Conservation (phyloP, 2,113 vertebrate genomes). For the Melanerpes formicivorus region DNA sequence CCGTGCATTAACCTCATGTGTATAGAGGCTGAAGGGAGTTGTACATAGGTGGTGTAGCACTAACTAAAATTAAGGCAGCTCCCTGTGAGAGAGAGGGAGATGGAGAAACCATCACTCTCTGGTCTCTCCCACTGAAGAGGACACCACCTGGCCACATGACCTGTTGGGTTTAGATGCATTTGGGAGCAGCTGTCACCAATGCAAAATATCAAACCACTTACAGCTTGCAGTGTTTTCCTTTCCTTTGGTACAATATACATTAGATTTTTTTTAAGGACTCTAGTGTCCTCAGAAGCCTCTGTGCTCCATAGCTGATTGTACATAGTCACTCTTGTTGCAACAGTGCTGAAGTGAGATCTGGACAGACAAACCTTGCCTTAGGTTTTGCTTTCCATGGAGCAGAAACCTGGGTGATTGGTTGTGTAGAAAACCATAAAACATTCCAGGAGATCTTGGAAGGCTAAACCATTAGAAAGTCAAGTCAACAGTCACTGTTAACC, state of each 20-base stretch:
- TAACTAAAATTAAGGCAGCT: background rate
- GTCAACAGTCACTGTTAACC: background rate
- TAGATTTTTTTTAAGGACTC: background rate
- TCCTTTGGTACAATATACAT: background rate
- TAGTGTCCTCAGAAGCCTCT: background rate
- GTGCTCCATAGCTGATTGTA: background rate
- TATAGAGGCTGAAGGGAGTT: background rate
- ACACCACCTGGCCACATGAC: background rate
- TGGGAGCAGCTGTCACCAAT: background rate
- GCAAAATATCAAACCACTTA: background rate
- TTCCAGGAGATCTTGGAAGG: background rate
- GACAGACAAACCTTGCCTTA: background rate
- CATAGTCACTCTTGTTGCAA: background rate
- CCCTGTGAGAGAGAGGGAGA: background rate
- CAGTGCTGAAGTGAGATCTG: background rate
- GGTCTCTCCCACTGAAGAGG: background rate
- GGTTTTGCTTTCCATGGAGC: background rate
- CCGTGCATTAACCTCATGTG: background rate
- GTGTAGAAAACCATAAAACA: rapidly evolving
- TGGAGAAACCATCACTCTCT: background rate
- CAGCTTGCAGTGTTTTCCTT: background rate
- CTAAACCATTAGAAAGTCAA: background rate
- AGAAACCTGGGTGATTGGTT: background rate
- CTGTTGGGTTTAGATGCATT: background rate
- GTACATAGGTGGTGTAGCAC: background rate